phyloP scores from a whole-genome alignment of 2,888 invertebrate species.

The Drosophila picticornis region DNA sequence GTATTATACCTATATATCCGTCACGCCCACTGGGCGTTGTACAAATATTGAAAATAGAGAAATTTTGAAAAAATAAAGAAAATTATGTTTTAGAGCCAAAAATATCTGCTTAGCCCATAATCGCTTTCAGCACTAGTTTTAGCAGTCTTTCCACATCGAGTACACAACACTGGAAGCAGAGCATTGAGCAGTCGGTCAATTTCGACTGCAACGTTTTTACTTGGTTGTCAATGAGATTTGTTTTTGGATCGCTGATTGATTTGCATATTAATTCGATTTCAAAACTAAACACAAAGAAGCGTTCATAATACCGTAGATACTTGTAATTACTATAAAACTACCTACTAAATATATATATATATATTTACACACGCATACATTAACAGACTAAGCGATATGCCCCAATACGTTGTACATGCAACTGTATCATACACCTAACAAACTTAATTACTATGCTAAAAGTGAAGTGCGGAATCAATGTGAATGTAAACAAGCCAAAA shows the following conservation, averaged over 20 bases:
- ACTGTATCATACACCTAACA: constrained; percentile 58
- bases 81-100: background rate
- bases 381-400: constrained; percentile 33
- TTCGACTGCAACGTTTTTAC: background rate
- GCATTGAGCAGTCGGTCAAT: background rate
- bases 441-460: constrained; percentile 18
- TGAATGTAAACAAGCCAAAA: constrained; percentile 79
- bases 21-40: background rate
- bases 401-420: constrained; percentile 42
- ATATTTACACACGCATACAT: background rate
- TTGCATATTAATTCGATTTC: constrained; percentile 55
- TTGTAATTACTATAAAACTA: constrained; percentile 43
- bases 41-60: background rate
- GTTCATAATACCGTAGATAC: constrained; percentile 38
- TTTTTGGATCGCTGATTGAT: constrained; percentile 45
- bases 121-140: background rate
- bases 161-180: background rate
- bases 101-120: background rate
- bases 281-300: constrained; percentile 25
- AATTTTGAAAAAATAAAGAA: background rate
- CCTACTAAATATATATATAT: constrained; percentile 5
- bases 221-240: constrained; percentile 25
- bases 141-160: background rate
- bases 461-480: constrained; percentile 55
- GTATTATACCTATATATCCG: constrained; percentile 4